Conservation (phyloP, 2,113 vertebrate genomes). For the Silurus asotus region DNA sequence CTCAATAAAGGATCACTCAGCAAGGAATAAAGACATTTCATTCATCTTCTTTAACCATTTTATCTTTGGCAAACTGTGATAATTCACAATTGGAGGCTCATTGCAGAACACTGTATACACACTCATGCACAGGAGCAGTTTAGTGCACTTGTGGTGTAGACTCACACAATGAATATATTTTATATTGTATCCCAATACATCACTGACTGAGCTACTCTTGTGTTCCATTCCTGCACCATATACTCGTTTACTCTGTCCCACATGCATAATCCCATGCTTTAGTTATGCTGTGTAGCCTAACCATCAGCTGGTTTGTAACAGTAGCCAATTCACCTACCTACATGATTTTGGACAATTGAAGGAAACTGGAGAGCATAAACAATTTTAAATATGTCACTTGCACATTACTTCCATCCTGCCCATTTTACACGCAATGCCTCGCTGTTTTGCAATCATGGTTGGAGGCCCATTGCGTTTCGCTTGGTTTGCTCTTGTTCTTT, state of each 20-base stretch:
- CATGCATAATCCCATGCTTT: too few relatives aligned
- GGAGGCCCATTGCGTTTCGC: not conserved
- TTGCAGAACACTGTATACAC: not conserved
- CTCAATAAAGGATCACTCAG: not conserved
- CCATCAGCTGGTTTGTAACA: too few relatives aligned
- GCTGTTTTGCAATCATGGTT: not conserved
- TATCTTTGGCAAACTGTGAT: not conserved
- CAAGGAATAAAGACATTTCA: not conserved
- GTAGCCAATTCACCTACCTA: not conserved
- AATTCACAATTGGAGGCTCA: not conserved
- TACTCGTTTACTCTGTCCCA: too few relatives aligned
- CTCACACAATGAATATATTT: too few relatives aligned
- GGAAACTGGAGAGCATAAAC: not conserved
- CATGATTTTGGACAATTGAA: not conserved
- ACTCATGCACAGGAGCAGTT: not conserved
- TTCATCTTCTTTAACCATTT: not conserved
- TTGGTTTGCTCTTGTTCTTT: not conserved
- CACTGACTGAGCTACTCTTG: too few relatives aligned
- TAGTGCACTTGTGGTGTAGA: not conserved
- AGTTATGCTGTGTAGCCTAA: too few relatives aligned
- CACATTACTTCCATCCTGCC: not conserved
- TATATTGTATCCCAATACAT: too few relatives aligned
- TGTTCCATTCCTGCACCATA: too few relatives aligned
- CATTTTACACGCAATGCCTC: not conserved
- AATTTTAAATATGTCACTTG: too few relatives aligned